Evolutionary conservation across 2,797 vertebrate genomes (phyloP).

Genomic region (Pseudocheirus occidentalis): DNA sequence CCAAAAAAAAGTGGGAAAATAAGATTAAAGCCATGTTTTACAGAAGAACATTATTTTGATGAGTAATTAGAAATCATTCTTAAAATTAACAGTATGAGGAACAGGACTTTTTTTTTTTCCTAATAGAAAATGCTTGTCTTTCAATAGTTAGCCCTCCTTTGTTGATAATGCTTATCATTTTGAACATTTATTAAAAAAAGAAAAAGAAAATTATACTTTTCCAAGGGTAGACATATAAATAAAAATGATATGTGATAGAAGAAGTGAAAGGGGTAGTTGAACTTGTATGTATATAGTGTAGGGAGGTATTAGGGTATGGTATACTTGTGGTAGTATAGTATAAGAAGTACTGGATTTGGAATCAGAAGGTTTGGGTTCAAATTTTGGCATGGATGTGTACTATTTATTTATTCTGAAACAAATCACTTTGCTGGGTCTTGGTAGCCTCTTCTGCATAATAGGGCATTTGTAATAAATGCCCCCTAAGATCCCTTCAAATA

Average conservation of each 20-base stretch:
- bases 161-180: background rate
- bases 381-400: background rate
- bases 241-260: background rate
- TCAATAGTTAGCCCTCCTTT: background rate
- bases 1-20: background rate
- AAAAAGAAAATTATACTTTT: background rate
- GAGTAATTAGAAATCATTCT: background rate
- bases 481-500: background rate
- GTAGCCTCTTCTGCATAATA: background rate
- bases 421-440: background rate
- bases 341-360: background rate
- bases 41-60: background rate
- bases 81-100: background rate
- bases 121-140: background rate
- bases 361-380: background rate
- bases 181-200: background rate
- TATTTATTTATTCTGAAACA: background rate
- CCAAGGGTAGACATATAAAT: background rate
- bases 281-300: background rate
- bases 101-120: background rate
- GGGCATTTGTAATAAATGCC: background rate
- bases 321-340: background rate
- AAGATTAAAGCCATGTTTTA: background rate
- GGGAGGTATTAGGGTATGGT: background rate
- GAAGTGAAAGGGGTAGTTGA: background rate